Evolutionary conservation across 2,113 vertebrate genomes (phyloP), one percentile per base, ranked within the genome.

Genomic region (Pterophyllum scalare): DNA sequence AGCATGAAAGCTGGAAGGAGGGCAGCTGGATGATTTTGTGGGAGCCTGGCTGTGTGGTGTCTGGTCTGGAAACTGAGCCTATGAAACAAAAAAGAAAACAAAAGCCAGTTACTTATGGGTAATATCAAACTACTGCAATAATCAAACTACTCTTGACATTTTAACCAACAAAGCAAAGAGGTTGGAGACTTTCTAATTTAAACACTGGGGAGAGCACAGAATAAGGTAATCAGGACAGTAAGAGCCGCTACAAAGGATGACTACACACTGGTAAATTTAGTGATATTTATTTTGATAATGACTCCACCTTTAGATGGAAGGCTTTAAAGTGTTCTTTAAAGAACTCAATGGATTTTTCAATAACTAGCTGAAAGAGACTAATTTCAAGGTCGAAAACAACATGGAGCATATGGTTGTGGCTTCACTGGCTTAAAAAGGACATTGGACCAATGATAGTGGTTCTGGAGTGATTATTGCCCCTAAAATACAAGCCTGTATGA

Each of bases 21-120:
- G 70, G 54, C 80, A 94, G 95, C 86, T 22, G 64, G 83, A 89
- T 56, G 94, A 89, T 81, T 87, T 91, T 85, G 88, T 84, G 83
- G 94, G 88, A 82, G 85, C 46, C 81, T 92, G 20, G 60, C 93
- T 67, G 79, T 92, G 58, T 31, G 94, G 90, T 13, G 92, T 93
- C 86, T 92, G 95, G 78, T 94, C 95, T 81, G 95, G 90, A 95
- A 96, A 96, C 83, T 95, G 88, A 31, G 94, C 95, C 98, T 98
- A 84, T 59, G 5, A 31, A 65, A 82, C 3, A 52, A 84, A 13
- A 83, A 75, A 87, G 10, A 80, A 72, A 72, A 52, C 38, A 57
- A 2, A 80, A 13, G 77, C n/a, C 3, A 5, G 35, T 80, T 70
- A 64, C 56, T 83, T 60, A 80, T 20, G 33, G 33, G 49, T 15